Evolutionary conservation across 2,113 vertebrate genomes (phyloP).

Genomic region (Orthonyx spaldingii): DNA sequence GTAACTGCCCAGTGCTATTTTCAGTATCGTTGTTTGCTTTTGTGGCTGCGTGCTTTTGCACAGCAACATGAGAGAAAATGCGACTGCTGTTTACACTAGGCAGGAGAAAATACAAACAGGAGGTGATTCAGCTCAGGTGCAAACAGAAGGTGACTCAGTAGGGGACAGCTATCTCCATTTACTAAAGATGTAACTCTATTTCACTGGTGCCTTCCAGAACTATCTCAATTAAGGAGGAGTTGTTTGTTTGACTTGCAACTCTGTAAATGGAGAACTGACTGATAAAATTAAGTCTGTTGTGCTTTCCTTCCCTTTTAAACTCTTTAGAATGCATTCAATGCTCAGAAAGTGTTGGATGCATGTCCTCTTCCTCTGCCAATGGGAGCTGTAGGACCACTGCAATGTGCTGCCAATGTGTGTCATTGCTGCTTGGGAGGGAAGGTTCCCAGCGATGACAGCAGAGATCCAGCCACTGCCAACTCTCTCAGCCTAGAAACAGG

Average conservation of each 20-base stretch:
- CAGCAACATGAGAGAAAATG: not conserved
- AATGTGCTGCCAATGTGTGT: not conserved
- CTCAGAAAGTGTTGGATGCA: not conserved
- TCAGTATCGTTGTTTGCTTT: not conserved
- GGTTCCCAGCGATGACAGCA: conserved; percentile 34
- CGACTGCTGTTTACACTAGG: not conserved
- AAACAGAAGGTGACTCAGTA: conserved; percentile 36
- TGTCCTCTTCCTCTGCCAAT: not conserved
- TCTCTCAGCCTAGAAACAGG: not conserved
- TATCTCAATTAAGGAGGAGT: not conserved
- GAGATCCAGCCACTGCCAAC: not conserved
- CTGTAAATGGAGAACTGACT: not conserved
- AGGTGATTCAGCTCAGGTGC: conserved; percentile 21
- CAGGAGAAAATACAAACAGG: not conserved
- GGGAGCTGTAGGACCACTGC: not conserved
- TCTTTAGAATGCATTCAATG: not conserved
- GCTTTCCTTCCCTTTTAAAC: not conserved
- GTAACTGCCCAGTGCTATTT: not conserved
- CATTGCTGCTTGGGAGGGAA: not conserved
- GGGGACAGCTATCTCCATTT: not conserved
- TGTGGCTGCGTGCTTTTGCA: not conserved
- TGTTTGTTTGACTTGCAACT: not conserved
- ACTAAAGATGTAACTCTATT: not conserved
- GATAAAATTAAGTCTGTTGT: not conserved
- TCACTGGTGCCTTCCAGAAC: not conserved